Evolutionary conservation across 2,113 vertebrate species (phyloP), one percentile per base, ranked within the genome.

Genomic region (Cyanoramphus novaezelandiae): DNA sequence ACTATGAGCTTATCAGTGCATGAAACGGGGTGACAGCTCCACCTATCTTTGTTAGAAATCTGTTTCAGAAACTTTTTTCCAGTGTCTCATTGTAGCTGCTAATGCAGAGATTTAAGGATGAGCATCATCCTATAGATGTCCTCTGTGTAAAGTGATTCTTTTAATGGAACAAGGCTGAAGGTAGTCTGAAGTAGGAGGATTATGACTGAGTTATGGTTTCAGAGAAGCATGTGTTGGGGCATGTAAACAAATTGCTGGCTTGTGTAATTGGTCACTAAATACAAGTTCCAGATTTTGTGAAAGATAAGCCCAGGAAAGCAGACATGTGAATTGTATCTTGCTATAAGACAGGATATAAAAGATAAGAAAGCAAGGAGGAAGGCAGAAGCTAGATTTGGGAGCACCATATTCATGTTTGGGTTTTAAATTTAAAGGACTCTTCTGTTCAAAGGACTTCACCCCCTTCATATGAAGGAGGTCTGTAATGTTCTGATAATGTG

Each of bases 331-430:
- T 21, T 46, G 25, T 19, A 71, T 49, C 28, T 39, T 44, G 13
- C 46, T 59, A 23, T 31, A 65, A 74, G 23, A 12, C 11, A 70
- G 28, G 21, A 18, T 75, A 17, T 12, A 64, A 83, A 47, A 20
- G 49, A 25, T 11, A 69, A 50, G 35, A 64, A 92, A 91, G 12
- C 28, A 70, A 52, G 12, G 33, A 69, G 10, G 4, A 71, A 19
- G 25, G 37, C 20, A 81, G 49, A 78, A 37, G 33, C 20, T 52
- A 35, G 37, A 25, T 68, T 82, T 91, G 16, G 13, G 35, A 81
- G 29, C 7, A 18, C 3, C 11, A 2, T 21, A 6, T 35, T 39
- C 0, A 1, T 35, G 6, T 67, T 68, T 35, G 9, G 0, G 3
- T 92, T 82, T 86, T 65, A 43, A 67, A 50, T 60, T 80, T 39